Evolutionary conservation across 2,797 vertebrate genomes (phyloP).

Genomic region (Molothrus ater): DNA sequence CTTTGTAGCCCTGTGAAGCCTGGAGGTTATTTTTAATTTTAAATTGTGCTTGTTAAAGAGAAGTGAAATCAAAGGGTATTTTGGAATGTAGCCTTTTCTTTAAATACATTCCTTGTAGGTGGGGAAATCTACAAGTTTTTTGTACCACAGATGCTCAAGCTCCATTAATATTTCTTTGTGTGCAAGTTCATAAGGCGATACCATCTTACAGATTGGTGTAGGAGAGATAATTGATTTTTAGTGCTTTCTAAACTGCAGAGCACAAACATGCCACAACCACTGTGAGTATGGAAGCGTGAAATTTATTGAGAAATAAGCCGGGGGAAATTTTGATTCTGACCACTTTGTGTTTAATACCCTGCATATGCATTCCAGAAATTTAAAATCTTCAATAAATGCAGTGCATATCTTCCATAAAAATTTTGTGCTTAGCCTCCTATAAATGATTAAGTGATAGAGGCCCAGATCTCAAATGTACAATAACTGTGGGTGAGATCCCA

Average conservation of each 20-base stretch:
- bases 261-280: not conserved
- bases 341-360: not conserved
- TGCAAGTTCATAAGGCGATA: not conserved
- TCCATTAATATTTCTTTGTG: not conserved
- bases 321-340: not conserved
- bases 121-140: not conserved
- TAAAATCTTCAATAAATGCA: not conserved
- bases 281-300: not conserved
- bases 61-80: slow-evolving; percentile 49
- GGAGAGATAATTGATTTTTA: not conserved
- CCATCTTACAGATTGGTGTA: not conserved
- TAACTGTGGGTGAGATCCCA: not conserved
- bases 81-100: slow-evolving; percentile 34
- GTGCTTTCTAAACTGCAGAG: not conserved
- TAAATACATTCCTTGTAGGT: slow-evolving; percentile 23
- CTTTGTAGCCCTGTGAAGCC: slow-evolving; percentile 10
- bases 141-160: not conserved
- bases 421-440: not conserved
- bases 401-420: not conserved
- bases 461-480: not conserved
- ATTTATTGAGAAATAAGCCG: not conserved
- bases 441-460: not conserved
- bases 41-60: slow-evolving; percentile 31
- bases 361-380: not conserved
- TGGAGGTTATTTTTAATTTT: slow-evolving; percentile 47